Conservation (phyloP, 2,888 invertebrate genomes). For the Lepidochrysops patricia region DNA sequence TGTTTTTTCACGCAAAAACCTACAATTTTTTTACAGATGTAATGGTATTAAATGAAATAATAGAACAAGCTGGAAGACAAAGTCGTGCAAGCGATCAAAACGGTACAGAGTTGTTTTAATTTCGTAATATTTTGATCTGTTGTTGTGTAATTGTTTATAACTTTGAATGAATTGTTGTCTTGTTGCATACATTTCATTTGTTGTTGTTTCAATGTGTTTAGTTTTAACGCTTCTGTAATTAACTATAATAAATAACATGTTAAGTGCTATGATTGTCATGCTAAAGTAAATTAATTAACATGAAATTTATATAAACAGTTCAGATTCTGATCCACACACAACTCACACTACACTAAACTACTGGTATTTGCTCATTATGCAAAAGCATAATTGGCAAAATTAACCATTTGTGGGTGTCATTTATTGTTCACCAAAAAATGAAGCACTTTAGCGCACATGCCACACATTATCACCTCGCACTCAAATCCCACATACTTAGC, state of each 20-base stretch:
- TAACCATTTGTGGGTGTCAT: constrained; percentile 62
- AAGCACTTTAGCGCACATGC: constrained; percentile 21
- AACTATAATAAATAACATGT: constrained; percentile 12
- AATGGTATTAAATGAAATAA: constrained; percentile 96
- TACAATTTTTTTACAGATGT: constrained; percentile 81
- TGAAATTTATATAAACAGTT: constrained; percentile 19
- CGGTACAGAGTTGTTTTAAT: constrained; percentile 75
- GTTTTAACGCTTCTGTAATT: constrained; percentile 16
- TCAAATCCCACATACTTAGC: constrained; percentile 1
- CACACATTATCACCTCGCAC: constrained; percentile 13
- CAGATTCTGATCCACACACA: constrained; percentile 32
- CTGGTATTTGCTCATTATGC: constrained; percentile 73
- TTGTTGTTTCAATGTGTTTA: constrained; percentile 17
- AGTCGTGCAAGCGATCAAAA: constrained; percentile 90
- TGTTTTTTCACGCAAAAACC: not conserved
- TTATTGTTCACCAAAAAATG: constrained; percentile 33
- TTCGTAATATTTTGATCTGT: constrained; percentile 19
- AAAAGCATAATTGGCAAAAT: constrained; percentile 69
- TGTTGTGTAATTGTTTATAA: constrained; percentile 17
- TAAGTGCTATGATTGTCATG: constrained; percentile 6
- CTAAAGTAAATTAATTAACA: constrained; percentile 13
- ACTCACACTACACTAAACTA: constrained; percentile 44
- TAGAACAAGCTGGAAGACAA: constrained; percentile 94
- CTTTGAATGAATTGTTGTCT: constrained; percentile 25
- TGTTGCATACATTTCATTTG: constrained; percentile 30